Conservation (phyloP, 2,797 vertebrate genomes). For the Argentina silus region DNA sequence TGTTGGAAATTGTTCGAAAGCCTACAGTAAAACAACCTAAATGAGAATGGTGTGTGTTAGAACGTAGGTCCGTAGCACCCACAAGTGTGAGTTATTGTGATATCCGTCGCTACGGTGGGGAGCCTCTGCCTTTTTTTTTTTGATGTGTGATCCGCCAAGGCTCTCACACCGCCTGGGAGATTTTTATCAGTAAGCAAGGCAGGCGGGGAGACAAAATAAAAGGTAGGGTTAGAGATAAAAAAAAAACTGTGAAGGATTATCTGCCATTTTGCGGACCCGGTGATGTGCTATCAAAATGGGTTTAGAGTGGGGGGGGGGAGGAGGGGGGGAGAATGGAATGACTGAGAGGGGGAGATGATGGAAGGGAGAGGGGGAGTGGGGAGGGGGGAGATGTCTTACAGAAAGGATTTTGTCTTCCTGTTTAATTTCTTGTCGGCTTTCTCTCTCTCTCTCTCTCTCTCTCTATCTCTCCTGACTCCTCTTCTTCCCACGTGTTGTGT, state of each 20-base stretch:
- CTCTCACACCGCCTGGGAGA: conserved; percentile 69
- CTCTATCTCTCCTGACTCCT: conserved; percentile 29
- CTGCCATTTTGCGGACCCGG: conserved; percentile 73
- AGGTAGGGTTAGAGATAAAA: conserved; percentile 71
- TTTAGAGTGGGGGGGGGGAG: conserved; percentile 53
- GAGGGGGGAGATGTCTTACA: conserved; percentile 38
- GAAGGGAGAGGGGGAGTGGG: conserved; percentile 30
- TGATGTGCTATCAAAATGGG: conserved; percentile 81
- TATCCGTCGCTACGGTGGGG: conserved; percentile 46
- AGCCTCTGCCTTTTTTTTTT: conserved; percentile 50
- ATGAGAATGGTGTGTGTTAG: not conserved
- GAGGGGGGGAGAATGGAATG: conserved; percentile 18
- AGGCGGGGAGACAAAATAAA: conserved; percentile 68
- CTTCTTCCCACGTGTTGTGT: conserved; percentile 66
- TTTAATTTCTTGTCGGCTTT: conserved; percentile 47
- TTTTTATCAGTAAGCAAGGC: conserved; percentile 74
- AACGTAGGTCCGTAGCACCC: not conserved
- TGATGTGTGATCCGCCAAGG: conserved; percentile 71
- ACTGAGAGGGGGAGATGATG: conserved; percentile 43
- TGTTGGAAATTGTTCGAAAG: too few species aligned
- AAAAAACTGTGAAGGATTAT: conserved; percentile 79
- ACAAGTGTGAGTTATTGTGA: conserved; percentile 37
- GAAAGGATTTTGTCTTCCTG: conserved; percentile 67
- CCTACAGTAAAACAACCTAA: not conserved
- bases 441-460: conserved; percentile 30